Base-by-base conservation (phyloP, 92 coral and sea anemone species). In the Nematostella vectensis region DNA sequence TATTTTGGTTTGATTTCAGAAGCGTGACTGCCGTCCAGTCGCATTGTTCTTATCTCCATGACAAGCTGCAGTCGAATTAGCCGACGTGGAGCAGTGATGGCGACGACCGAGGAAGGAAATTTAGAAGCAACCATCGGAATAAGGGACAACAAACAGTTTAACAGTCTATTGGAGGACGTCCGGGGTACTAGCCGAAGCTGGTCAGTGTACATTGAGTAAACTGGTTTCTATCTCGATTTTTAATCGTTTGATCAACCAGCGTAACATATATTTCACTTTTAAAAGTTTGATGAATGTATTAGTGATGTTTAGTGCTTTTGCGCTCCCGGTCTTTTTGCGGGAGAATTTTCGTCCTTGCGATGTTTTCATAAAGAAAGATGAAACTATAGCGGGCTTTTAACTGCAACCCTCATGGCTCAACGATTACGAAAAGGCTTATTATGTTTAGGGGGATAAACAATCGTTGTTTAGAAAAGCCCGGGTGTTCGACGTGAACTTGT, bases 151-250 rank as follows among this genome's bases (percentile, higher is more conserved):
- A 45, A 45, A 19, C 51, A 45, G 51, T 45, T 45, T 22, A 45
- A 45, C 51, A 45, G 17, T 45, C 23, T 45, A 6, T 22, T 45
- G 21, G 51, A 45, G 18, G 51, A 45, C 51, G 51, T 45, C 4
- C 51, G 51, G 21, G 51, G 51, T 9, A 45, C 51, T 45, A 45
- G 51, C 21, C 51, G 51, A 45, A 45, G 51, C 18, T 45, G 51
- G 51, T 45, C 4, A 45, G 51, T 19, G 4, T 4, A 19, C 9
- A 36, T 36, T 36, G 15, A n/a, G n/a, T n/a, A n/a, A n/a, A n/a
- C n/a, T n/a, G n/a, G n/a, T n/a, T n/a, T n/a, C n/a, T n/a, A n/a
- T n/a, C n/a, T n/a, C n/a, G n/a, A n/a, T n/a, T n/a, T n/a, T n/a
- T n/a, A n/a, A n/a, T n/a, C n/a, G n/a, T n/a, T n/a, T n/a, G n/a